These are phyloP conservation scores for Megamerina dolium DNA, from an alignment of 2,888 invertebrate genomes.

Conservation along the genomic window DNA sequence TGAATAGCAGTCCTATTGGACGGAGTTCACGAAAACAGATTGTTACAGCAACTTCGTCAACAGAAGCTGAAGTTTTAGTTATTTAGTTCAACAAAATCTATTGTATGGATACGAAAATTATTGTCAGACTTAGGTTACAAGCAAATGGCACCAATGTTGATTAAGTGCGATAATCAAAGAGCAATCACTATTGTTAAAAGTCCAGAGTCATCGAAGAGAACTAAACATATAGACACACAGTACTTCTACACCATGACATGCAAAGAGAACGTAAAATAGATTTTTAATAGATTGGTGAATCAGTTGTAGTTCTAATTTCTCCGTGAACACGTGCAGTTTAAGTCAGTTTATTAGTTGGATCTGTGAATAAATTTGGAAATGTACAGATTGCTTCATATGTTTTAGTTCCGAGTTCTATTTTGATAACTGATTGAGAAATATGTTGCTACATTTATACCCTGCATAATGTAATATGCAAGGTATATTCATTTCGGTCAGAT, in stretches of 20 bases:
- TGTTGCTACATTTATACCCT: too few species aligned
- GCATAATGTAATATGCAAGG: too few species aligned
- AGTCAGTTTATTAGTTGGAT: too few species aligned
- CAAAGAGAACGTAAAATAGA: conserved; percentile 11
- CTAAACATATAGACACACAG: conserved; percentile 14
- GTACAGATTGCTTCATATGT: too few species aligned
- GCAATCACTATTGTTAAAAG: conserved; percentile 19
- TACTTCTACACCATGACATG: conserved; percentile 12
- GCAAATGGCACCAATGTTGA: background rate
- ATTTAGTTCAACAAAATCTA: conserved; percentile 5
- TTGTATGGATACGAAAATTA: conserved; percentile 1
- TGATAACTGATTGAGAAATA: too few species aligned
- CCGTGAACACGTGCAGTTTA: too few species aligned
- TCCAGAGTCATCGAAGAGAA: too few species aligned
- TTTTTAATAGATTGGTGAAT: too few species aligned
- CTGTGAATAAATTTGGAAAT: too few species aligned
- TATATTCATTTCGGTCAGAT: too few species aligned
- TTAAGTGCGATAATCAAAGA: conserved; percentile 15
- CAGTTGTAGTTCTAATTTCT: too few species aligned
- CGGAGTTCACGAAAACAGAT: conserved; percentile 15
- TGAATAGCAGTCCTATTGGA: conserved; percentile 10
- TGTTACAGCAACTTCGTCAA: conserved; percentile 8
- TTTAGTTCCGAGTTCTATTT: too few species aligned
- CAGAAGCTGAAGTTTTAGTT: conserved; percentile 3
- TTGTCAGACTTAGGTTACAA: conserved; percentile 1